Evolutionary conservation across 1,140 invertebrate species (phyloP).

Genomic region (Sarcophaga peregrina): DNA sequence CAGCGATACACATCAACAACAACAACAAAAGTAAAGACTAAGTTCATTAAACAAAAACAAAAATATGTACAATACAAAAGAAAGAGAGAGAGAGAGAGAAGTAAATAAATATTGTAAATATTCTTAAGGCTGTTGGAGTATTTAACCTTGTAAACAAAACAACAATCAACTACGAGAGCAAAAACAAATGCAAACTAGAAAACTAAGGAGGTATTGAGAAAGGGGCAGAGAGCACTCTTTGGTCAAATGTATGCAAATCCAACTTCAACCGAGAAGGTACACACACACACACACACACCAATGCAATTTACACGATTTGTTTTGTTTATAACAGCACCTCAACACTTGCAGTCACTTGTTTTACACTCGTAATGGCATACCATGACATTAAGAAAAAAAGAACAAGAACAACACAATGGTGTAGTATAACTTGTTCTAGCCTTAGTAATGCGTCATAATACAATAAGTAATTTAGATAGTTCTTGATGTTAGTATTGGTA

Average conservation of each 20-base stretch:
- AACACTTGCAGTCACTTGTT: background rate
- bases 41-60: background rate
- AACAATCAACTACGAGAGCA: background rate
- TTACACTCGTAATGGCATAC: too few species aligned
- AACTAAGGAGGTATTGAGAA: too few species aligned
- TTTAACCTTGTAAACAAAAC: constrained; percentile 19
- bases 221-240: too few species aligned
- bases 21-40: background rate
- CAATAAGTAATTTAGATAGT: background rate
- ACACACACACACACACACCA: background rate
- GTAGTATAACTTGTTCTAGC: background rate
- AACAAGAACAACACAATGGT: background rate
- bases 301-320: background rate
- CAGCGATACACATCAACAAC: background rate
- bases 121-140: constrained; percentile 7
- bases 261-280: background rate
- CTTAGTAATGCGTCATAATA: background rate
- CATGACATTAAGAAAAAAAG: background rate
- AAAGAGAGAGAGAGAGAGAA: background rate
- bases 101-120: constrained; percentile 9
- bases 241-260: background rate
- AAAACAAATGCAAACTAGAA: background rate
- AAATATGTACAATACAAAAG: background rate
- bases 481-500: background rate
- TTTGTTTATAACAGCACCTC: background rate